Conservation (phyloP, 2,888 invertebrate genomes). For the Tenthredo notha region DNA sequence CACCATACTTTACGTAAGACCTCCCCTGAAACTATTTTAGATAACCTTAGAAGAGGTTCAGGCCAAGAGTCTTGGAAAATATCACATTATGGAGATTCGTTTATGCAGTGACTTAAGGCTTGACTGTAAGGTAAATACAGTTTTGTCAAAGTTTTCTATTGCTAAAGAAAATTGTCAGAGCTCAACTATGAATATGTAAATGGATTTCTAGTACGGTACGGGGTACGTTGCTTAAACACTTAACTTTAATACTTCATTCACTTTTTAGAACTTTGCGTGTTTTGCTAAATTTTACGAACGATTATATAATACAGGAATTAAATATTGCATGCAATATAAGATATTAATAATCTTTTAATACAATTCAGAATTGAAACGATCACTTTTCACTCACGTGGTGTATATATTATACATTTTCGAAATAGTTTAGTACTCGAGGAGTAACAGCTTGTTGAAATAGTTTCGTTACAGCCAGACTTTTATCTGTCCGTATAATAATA, state of each 20-base stretch:
- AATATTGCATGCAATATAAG: neutral
- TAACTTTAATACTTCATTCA: neutral
- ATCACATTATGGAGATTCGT: constrained; percentile 45
- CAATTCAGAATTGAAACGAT: neutral
- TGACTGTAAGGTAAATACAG: constrained; percentile 10
- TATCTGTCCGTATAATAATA: constrained; percentile 63
- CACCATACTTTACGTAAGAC: neutral
- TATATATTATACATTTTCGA: too few species aligned
- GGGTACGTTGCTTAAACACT: neutral
- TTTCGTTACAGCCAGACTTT: constrained; percentile 60
- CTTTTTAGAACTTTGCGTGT: neutral
- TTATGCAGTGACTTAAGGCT: constrained; percentile 21
- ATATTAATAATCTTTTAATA: neutral
- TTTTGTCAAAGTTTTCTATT: constrained; percentile 32
- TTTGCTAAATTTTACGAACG: neutral
- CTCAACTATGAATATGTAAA: constrained; percentile 45
- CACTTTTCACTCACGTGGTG: constrained; percentile 33
- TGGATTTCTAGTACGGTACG: constrained; percentile 23
- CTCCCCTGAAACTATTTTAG: constrained; percentile 38
- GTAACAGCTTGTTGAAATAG: constrained; percentile 65
- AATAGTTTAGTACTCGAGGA: constrained; percentile 25
- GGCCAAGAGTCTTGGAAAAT: neutral
- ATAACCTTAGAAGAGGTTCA: constrained; percentile 20
- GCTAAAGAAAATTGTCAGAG: constrained; percentile 9
- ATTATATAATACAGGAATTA: constrained; percentile 1